Percentiles rank a stretch among this genome's conserved stretches.
phyloP scores from a whole-genome alignment of 2,888 invertebrate genomes.

The Drosophila lutescens region DNA sequence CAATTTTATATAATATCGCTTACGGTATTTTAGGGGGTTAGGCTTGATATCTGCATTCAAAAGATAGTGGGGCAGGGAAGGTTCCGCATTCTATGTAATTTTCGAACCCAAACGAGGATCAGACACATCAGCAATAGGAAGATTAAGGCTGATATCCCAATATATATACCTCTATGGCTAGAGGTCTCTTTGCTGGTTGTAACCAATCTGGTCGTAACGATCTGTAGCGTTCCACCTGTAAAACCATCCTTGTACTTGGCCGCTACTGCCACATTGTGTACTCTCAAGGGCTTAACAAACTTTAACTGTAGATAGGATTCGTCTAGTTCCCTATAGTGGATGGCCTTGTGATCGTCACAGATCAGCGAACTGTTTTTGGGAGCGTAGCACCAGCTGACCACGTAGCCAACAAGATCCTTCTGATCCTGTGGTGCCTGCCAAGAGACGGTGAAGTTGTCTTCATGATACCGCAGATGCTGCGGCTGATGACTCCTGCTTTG shows the following conservation, averaged over 20 bases:
- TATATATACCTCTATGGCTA: not conserved
- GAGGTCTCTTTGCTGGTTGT: too few species aligned
- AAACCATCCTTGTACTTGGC: not conserved
- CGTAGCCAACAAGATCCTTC: not conserved
- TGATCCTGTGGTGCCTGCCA: conserved; percentile 1
- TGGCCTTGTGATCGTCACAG: not conserved
- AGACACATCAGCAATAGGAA: not conserved
- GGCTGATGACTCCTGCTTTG: not conserved
- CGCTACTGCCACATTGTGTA: conserved; percentile 1
- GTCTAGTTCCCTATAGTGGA: not conserved
- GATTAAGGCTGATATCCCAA: not conserved
- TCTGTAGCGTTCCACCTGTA: not conserved
- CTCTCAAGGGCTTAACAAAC: not conserved
- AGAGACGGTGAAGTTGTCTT: conserved; percentile 1
- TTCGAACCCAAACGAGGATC: not conserved
- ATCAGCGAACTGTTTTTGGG: not conserved
- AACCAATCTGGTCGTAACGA: not conserved
- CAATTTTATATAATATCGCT: too few species aligned
- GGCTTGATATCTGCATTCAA: not conserved
- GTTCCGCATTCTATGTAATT: not conserved
- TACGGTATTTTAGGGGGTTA: too few species aligned
- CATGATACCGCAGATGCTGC: not conserved
- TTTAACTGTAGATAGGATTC: not conserved
- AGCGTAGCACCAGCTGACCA: conserved; percentile 4
- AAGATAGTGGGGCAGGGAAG: not conserved